Evolutionary conservation across 2,797 vertebrate genomes (phyloP), one percentile per base, ranked within the genome.

Genomic region (Neosilurus hyrtlii): DNA sequence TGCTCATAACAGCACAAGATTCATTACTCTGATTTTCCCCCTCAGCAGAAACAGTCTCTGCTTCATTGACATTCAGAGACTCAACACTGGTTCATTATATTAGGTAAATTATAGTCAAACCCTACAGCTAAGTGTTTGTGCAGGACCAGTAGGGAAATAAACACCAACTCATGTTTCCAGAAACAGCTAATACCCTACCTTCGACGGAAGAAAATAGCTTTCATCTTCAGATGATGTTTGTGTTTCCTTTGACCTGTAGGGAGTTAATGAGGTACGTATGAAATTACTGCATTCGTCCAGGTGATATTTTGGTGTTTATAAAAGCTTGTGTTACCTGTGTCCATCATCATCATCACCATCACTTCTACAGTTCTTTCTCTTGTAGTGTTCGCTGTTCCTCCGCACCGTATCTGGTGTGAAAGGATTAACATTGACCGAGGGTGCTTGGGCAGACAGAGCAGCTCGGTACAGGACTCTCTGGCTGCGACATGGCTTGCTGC

Each of bases 361-460:
- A 87, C 89, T 93, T 81, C 89, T 90, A 84, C 92, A 92, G 83
- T 89, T 91, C 84, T 93, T 96, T 88, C 92, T 94, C 90, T 93
- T 91, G 84, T 88, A 88, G 79, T 88, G 87, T 88, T 92, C 90
- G 12, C 90, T 90, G 82, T 81, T 90, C 79, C 95, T 94, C 65
- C 91, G 92, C 10, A 96, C 96, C 0, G 95, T 95, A 71, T 97
- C 95, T 0, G 97, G 96, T 10, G 97, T 99, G 86, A 99, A 99
- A 20, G 97, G 98, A 80, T 99, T 99, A 54, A 99, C 92, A 51
- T 99, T 99, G 89, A 99, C 95, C 7, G 93, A 93, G 1, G 94
- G 90, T 0, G 90, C 86, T 11, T 83, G 67, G 75, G 93, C 94
- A 1, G 88, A 81, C 5, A 84, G 65, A 4, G 93, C 91, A 12